Conservation (phyloP, 1,140 invertebrate species). For the Drosophila triauraria region DNA sequence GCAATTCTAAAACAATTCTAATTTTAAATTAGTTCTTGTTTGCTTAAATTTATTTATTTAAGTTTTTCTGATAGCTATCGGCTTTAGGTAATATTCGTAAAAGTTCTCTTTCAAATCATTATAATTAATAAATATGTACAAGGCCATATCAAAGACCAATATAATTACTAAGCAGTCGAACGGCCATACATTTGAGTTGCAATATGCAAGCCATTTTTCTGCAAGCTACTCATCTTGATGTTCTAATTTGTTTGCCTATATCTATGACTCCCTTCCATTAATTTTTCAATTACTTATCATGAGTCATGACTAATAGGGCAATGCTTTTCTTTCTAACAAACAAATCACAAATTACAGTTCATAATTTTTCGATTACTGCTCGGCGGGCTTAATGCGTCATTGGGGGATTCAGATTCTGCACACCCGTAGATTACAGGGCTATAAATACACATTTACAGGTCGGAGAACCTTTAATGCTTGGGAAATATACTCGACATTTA, state of each 20-base stretch:
- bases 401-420: not conserved
- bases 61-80: too few species aligned
- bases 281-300: not conserved
- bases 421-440: not conserved
- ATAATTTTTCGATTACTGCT: not conserved
- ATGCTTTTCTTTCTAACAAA: not conserved
- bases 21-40: not conserved
- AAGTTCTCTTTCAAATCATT: too few species aligned
- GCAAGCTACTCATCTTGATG: too few species aligned
- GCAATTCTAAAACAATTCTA: not conserved
- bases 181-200: too few species aligned
- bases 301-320: not conserved
- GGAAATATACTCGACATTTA: not conserved
- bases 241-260: too few species aligned
- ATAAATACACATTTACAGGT: not conserved
- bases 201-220: too few species aligned
- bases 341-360: slow-evolving; percentile 10
- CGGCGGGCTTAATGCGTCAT: not conserved
- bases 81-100: too few species aligned
- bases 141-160: too few species aligned
- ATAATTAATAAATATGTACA: too few species aligned
- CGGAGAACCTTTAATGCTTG: not conserved
- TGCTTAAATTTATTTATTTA: not conserved
- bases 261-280: not conserved
- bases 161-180: too few species aligned